These are phyloP conservation scores for Dermolepida albohirtum DNA, from an alignment of 2,888 invertebrate species.

Conservation along the genomic window DNA sequence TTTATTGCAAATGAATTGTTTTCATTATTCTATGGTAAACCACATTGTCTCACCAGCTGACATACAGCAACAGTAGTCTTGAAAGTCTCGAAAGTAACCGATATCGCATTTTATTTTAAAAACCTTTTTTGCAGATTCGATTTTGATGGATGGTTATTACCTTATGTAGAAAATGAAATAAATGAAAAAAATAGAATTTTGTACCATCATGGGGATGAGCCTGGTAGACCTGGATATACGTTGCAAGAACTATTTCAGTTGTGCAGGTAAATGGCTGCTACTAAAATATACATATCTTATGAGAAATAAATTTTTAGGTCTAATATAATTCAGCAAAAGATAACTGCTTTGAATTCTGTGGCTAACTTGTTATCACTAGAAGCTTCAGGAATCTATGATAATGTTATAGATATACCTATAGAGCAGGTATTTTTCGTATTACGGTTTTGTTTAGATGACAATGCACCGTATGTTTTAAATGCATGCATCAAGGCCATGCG, in stretches of 20 bases:
- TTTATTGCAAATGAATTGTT: too few relatives aligned
- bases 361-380: conserved; percentile 82
- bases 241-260: conserved; percentile 88
- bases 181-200: conserved; percentile 74
- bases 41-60: too few relatives aligned
- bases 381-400: conserved; percentile 81
- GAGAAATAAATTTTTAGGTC: conserved; percentile 66
- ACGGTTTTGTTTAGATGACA: conserved; percentile 89
- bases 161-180: conserved; percentile 75
- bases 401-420: conserved; percentile 78
- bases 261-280: conserved; percentile 65
- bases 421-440: conserved; percentile 84
- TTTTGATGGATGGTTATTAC: conserved; percentile 82
- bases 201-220: conserved; percentile 94
- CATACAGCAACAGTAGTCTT: too few relatives aligned
- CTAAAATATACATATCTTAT: conserved; percentile 3
- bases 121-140: conserved; percentile 71
- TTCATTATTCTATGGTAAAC: too few relatives aligned
- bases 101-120: conserved; percentile 5
- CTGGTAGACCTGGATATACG: conserved; percentile 90
- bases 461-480: conserved; percentile 77
- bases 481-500: conserved; percentile 82
- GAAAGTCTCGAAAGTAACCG: too few relatives aligned
- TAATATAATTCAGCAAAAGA: conserved; percentile 84
- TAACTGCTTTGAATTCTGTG: conserved; percentile 82